phyloP scores from a whole-genome alignment of 2,113 vertebrate species.

The Carollia perspicillata region DNA sequence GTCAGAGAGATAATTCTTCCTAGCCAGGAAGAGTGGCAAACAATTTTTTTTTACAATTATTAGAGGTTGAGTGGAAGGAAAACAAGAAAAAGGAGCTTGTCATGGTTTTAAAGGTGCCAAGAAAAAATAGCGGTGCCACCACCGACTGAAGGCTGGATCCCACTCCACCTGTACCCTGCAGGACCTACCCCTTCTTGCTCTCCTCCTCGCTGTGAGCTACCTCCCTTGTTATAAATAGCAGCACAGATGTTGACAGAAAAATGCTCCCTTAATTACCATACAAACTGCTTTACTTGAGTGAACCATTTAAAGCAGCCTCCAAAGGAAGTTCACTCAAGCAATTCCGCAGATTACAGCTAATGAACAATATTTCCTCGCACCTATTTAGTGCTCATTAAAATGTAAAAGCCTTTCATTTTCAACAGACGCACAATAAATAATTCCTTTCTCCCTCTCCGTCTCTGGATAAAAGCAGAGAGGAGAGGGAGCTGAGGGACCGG shows the following conservation, averaged over 20 bases:
- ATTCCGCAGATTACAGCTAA: slow-evolving; percentile 92
- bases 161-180: slow-evolving; percentile 69
- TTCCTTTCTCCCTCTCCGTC: slow-evolving; percentile 75
- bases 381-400: slow-evolving; percentile 93
- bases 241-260: slow-evolving; percentile 96
- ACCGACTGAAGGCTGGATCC: neutral
- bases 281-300: slow-evolving; percentile 98
- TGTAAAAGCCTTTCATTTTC: slow-evolving; percentile 90
- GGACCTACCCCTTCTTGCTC: slow-evolving; percentile 68
- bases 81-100: slow-evolving; percentile 53
- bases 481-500: slow-evolving; percentile 29
- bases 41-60: slow-evolving; percentile 52
- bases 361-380: slow-evolving; percentile 92
- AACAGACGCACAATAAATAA: slow-evolving; percentile 90
- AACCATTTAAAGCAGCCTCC: slow-evolving; percentile 94
- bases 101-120: neutral
- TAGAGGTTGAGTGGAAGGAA: slow-evolving; percentile 46
- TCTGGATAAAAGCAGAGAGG: slow-evolving; percentile 70
- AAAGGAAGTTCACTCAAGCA: slow-evolving; percentile 93
- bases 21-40: slow-evolving; percentile 83
- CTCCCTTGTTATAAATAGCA: slow-evolving; percentile 90
- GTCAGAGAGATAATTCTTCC: slow-evolving; percentile 88
- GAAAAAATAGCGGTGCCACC: slow-evolving; percentile 19
- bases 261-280: slow-evolving; percentile 99
- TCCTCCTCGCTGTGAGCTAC: slow-evolving; percentile 79